Base-by-base conservation (phyloP, 2,797 vertebrate genomes). In the Chelidonichthys spinosus region DNA sequence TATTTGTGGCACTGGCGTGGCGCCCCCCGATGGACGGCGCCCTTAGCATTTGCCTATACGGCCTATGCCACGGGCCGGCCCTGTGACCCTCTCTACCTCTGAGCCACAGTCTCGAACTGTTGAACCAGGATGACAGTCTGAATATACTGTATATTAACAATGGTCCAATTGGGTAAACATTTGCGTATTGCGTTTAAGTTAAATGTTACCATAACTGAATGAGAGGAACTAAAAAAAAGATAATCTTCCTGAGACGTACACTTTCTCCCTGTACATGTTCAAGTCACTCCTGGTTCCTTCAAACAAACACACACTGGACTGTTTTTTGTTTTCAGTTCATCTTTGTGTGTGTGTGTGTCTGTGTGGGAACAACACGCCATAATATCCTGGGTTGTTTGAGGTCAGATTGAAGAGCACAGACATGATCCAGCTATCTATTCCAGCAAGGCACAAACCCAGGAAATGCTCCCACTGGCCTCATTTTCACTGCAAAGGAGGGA, bases 331-430 rank as follows among this genome's bases (percentile, higher is more conserved):
- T 83, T 75, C 40, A 59, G 60, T 56, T 78, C 54, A 63, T 35
- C 46, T 74, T 17, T 63, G 11, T 67, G 46, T 63, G 49, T 8
- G 32, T 52, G 47, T 69, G 66, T 44, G 67, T 39, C 8, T 77
- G 72, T 72, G 78, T 43, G 74, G n/a, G n/a, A 63, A 66, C 60
- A 83, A 62, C 72, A 73, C 69, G 44, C 54, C 49, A 64, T 59
- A 73, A 83, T 79, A 85, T 77, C 59, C 69, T 55, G 50, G 81
- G 81, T 90, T 58, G 18, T 71, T 65, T 80, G 62, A 86, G 90
- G 85, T 89, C 85, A 89, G 61, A 68, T 43, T n/a, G 63, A 46
- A 82, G 76, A 76, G 83, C 5, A 18, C 74, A 81, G 74, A 87
- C 69, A 1, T 85, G 78, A 84, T 82, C 68, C 77, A 74, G 76